Conservation (phyloP, 2,888 invertebrate genomes). For the Hoplodrina ambigua region DNA sequence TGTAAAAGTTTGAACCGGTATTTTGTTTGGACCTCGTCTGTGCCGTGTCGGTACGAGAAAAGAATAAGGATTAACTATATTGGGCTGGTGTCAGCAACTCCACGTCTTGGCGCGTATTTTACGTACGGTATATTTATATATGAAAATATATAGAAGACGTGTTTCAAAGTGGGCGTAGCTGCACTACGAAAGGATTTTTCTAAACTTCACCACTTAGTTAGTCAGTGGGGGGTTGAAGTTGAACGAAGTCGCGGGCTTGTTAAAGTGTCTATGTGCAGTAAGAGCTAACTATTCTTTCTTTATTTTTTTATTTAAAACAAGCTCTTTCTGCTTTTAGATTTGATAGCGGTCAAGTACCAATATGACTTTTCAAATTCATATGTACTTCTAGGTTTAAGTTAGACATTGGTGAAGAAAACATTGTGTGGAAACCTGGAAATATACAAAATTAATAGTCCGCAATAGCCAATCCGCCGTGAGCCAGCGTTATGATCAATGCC, state of each 20-base stretch:
- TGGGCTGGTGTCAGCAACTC: no score
- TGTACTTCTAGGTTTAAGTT: no score
- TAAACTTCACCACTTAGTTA: conserved; percentile 44
- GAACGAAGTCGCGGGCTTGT: conserved; percentile 29
- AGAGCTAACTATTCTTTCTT: conserved; percentile 27
- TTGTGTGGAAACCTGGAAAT: no score
- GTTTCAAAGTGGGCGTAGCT: conserved; percentile 17
- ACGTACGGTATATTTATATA: conserved; percentile 2
- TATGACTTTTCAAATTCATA: no score
- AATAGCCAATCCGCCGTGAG: no score
- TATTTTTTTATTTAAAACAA: conserved; percentile 36
- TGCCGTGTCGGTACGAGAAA: not conserved
- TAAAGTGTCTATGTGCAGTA: conserved; percentile 14
- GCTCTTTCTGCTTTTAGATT: not conserved
- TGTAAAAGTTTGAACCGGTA: no score
- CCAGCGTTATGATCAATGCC: no score
- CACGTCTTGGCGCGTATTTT: no score
- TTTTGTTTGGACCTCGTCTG: no score
- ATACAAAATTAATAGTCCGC: no score
- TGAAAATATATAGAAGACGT: conserved; percentile 20
- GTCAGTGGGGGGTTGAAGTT: conserved; percentile 43
- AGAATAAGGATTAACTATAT: not conserved
- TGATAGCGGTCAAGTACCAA: no score
- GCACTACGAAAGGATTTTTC: conserved; percentile 40
- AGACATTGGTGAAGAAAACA: no score